phyloP scores from a whole-genome alignment of 2,888 invertebrate genomes.

The Endomychus coccineus region DNA sequence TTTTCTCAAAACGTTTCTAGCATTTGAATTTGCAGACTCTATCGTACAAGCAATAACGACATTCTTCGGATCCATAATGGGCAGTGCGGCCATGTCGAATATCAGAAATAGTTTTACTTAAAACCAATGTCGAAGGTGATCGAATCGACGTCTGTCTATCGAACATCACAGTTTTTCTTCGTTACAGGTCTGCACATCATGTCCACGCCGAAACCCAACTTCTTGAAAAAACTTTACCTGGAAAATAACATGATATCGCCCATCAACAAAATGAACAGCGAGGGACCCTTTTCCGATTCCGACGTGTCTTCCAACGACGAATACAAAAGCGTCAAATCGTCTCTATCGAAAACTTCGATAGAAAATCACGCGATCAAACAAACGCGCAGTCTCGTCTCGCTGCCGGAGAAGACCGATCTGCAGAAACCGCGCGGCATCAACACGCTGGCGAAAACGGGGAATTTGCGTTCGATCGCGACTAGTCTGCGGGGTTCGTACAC shows the following conservation, averaged over 20 bases:
- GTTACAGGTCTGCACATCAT: slow-evolving; percentile 35
- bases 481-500: slow-evolving; percentile 23
- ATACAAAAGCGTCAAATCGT: slow-evolving; percentile 31
- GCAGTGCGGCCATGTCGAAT: too few relatives aligned
- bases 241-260: slow-evolving; percentile 35
- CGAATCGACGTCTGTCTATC: too few relatives aligned
- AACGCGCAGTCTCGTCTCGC: slow-evolving; percentile 11
- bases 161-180: slow-evolving; percentile 3
- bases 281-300: slow-evolving; percentile 36
- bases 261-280: slow-evolving; percentile 29
- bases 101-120: too few relatives aligned
- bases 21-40: too few relatives aligned
- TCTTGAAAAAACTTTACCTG: slow-evolving; percentile 22
- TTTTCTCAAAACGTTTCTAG: too few relatives aligned
- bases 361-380: slow-evolving; percentile 25
- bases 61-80: too few relatives aligned
- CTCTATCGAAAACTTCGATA: slow-evolving; percentile 25
- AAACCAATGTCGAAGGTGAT: too few relatives aligned
- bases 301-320: slow-evolving; percentile 37
- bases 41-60: too few relatives aligned
- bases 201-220: slow-evolving; percentile 38
- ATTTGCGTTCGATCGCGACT: slow-evolving; percentile 3
- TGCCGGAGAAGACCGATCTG: slow-evolving; percentile 8
- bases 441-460: slow-evolving; percentile 7
- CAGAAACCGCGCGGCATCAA: slow-evolving; percentile 9